Conservation (phyloP, 1,140 invertebrate genomes). For the Lepeophtheirus salmonis region DNA sequence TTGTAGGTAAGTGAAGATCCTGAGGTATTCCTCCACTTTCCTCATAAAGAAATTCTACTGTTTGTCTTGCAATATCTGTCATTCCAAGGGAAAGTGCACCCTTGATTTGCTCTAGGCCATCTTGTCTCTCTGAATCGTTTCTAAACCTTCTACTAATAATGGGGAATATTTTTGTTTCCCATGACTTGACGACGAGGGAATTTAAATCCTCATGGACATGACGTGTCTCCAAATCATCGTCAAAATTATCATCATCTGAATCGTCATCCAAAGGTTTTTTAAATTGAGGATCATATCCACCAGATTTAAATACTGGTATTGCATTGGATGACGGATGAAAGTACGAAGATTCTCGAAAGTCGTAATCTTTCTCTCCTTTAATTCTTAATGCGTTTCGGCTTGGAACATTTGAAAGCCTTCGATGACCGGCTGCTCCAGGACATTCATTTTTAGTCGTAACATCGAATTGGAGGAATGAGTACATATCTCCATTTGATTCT, state of each 20-base stretch:
- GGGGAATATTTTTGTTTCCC: constrained; percentile 32
- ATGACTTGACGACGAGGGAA: constrained; percentile 29
- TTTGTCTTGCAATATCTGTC: constrained; percentile 31
- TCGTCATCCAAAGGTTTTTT: constrained; percentile 24
- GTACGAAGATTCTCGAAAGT: constrained; percentile 18
- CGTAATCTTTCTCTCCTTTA: constrained; percentile 26
- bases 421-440: constrained; percentile 18
- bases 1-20: constrained; percentile 30
- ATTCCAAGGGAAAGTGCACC: constrained; percentile 31
- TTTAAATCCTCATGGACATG: constrained; percentile 20
- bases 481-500: constrained; percentile 26
- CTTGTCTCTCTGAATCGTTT: constrained; percentile 31
- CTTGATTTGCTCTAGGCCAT: constrained; percentile 31
- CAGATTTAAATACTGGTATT: neutral
- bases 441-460: constrained; percentile 10
- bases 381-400: constrained; percentile 26
- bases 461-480: constrained; percentile 26
- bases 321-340: neutral
- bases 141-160: constrained; percentile 29
- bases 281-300: neutral
- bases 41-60: constrained; percentile 32
- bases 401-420: constrained; percentile 27
- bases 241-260: constrained; percentile 26
- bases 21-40: constrained; percentile 31
- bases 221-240: neutral